Evolutionary conservation across 2,797 vertebrate genomes (phyloP).

Genomic region (Myotis pilosus): DNA sequence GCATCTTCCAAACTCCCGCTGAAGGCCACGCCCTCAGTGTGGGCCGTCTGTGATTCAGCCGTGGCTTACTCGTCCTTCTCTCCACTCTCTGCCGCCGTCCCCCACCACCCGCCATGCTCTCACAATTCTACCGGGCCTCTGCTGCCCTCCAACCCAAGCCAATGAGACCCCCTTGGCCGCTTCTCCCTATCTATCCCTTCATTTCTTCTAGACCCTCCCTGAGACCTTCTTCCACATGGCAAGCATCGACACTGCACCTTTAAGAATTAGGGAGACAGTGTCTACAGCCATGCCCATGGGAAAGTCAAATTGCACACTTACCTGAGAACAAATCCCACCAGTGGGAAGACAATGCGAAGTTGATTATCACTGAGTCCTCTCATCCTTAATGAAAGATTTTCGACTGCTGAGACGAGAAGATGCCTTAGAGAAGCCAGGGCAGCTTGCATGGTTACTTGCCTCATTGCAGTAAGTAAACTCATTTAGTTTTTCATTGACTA

Average conservation of each 20-base stretch:
- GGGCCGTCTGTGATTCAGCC: slow-evolving; percentile 3
- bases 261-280: neutral
- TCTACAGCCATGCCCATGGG: fast-evolving
- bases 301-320: neutral
- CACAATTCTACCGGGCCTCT: neutral
- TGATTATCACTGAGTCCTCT: neutral
- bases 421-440: too few species aligned
- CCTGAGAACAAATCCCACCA: neutral
- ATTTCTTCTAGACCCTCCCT: neutral
- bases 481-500: neutral
- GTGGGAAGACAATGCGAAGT: neutral
- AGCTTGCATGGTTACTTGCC: neutral
- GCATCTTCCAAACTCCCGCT: neutral
- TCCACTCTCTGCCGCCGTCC: too few species aligned
- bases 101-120: neutral
- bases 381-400: neutral
- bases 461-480: neutral
- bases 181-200: neutral
- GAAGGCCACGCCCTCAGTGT: neutral
- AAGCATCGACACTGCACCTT: neutral
- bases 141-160: neutral
- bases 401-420: neutral
- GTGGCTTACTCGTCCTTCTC: neutral
- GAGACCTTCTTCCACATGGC: too few species aligned
- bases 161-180: neutral